Conservation (phyloP, 1,140 invertebrate species). For the Nebria ingens region DNA sequence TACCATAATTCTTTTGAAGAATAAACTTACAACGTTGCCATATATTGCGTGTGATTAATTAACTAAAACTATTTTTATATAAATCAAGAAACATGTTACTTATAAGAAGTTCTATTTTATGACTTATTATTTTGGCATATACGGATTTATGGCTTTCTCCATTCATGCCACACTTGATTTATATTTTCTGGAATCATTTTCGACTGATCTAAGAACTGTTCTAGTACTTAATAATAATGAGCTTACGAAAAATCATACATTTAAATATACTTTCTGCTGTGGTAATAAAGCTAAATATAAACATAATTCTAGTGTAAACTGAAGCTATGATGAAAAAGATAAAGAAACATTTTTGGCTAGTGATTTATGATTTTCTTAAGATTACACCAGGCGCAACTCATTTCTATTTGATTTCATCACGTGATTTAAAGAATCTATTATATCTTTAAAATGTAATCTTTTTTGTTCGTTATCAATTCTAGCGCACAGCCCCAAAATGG, state of each 20-base stretch:
- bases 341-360: neutral
- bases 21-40: constrained; percentile 8
- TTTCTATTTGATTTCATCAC: too few relatives aligned
- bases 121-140: constrained; percentile 4
- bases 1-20: too few relatives aligned
- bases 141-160: neutral
- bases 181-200: neutral
- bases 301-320: neutral
- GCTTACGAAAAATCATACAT: too few relatives aligned
- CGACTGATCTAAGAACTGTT: neutral
- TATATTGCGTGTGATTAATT: neutral
- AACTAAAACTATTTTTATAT: constrained; percentile 9
- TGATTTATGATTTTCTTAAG: too few relatives aligned
- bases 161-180: neutral
- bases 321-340: too few relatives aligned
- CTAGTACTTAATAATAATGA: constrained; percentile 1
- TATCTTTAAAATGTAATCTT: too few relatives aligned
- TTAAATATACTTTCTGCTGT: neutral
- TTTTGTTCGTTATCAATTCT: too few relatives aligned
- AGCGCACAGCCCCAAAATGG: too few relatives aligned
- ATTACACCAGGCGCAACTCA: too few relatives aligned
- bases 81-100: neutral
- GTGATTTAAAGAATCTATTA: too few relatives aligned
- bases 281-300: neutral
- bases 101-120: constrained; percentile 8